Conservation (phyloP, 2,797 vertebrate species). For the Sus cebifrons region DNA sequence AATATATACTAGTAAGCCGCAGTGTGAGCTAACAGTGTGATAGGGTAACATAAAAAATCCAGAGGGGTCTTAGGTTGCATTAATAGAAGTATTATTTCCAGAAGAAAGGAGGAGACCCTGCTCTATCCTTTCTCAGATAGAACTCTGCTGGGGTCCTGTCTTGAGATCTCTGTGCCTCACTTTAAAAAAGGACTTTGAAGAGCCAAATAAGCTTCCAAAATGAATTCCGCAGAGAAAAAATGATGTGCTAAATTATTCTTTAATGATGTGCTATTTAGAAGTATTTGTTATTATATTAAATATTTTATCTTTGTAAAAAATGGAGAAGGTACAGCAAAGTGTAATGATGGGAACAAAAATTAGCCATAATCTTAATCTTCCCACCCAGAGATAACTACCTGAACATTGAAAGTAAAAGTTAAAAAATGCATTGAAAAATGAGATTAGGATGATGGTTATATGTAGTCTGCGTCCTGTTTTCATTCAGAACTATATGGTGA, state of each 20-base stretch:
- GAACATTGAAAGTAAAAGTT: not conserved
- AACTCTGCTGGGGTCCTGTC: not conserved
- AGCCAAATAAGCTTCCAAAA: not conserved
- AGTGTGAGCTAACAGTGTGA: not conserved
- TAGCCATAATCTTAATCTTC: slow-evolving; percentile 11
- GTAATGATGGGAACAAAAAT: not conserved
- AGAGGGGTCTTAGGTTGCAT: not conserved
- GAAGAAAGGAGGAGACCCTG: slow-evolving; percentile 22
- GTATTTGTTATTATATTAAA: slow-evolving; percentile 58
- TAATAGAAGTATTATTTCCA: not conserved
- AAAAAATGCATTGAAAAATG: not conserved
- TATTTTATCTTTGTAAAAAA: slow-evolving; percentile 56
- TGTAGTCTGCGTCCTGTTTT: not conserved
- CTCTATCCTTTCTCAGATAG: not conserved
- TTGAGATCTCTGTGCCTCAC: not conserved
- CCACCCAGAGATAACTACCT: not conserved
- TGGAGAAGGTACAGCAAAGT: not conserved
- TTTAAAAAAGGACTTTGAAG: slow-evolving; percentile 62
- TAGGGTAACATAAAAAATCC: not conserved
- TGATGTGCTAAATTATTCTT: slow-evolving; percentile 8
- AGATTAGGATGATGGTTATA: not conserved
- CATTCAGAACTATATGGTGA: rapidly evolving
- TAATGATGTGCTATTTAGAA: slow-evolving; percentile 18
- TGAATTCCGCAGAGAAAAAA: not conserved
- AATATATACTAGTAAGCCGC: rapidly evolving